Evolutionary conservation across 1,140 invertebrate species (phyloP).

Genomic region (Mylabris phalerata): DNA sequence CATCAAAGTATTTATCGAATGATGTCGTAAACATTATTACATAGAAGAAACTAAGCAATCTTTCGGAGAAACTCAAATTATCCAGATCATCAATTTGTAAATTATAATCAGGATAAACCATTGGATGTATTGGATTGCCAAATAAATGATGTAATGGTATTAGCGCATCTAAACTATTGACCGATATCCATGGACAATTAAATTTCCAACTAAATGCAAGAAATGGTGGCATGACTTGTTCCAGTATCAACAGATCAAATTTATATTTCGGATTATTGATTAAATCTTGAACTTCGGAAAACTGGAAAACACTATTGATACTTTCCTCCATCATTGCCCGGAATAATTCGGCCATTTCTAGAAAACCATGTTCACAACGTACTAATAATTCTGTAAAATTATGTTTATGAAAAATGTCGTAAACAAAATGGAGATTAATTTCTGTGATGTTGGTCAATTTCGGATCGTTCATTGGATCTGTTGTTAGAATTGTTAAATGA

Average conservation of each 20-base stretch:
- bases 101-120: slow-evolving; percentile 31
- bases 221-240: slow-evolving; percentile 26
- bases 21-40: slow-evolving; percentile 14
- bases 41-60: slow-evolving; percentile 30
- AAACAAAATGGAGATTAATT: background rate
- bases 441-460: slow-evolving; percentile 18
- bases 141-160: slow-evolving; percentile 25
- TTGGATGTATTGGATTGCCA: slow-evolving; percentile 36
- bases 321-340: background rate
- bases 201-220: slow-evolving; percentile 33
- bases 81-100: slow-evolving; percentile 11
- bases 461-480: slow-evolving; percentile 32
- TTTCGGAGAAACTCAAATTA: slow-evolving; percentile 32
- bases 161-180: slow-evolving; percentile 28
- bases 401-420: background rate
- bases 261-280: slow-evolving; percentile 11
- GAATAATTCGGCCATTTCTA: background rate
- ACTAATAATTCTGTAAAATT: background rate
- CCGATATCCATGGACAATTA: slow-evolving; percentile 34
- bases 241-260: slow-evolving; percentile 40
- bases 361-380: background rate
- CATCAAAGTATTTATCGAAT: slow-evolving; percentile 14
- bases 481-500: slow-evolving; percentile 42
- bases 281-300: background rate
- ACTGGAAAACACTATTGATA: background rate